Conservation (phyloP, 1,140 invertebrate species). For the Trichonephila clavipes region DNA sequence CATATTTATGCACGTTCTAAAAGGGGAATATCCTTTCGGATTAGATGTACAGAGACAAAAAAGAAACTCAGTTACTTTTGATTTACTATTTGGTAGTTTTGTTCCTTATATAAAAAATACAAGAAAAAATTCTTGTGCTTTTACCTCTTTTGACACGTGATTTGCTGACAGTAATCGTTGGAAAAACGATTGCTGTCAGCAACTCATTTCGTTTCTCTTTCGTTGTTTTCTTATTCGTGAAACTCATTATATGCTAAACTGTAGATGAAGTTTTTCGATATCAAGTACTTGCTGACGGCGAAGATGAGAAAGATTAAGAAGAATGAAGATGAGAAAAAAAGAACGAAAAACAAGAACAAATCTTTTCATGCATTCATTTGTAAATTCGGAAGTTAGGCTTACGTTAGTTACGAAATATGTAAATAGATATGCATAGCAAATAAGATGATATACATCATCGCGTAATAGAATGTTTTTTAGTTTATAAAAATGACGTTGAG, state of each 20-base stretch:
- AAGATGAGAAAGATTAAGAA: neutral
- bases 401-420: too few species aligned
- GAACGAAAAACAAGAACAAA: too few species aligned
- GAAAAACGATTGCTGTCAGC: neutral
- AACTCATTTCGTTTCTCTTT: neutral
- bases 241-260: neutral
- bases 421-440: too few species aligned
- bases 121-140: neutral
- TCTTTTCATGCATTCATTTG: too few species aligned
- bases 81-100: neutral
- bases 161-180: neutral
- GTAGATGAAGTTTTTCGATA: neutral
- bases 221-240: neutral
- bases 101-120: neutral
- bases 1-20: neutral
- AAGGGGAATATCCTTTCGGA: neutral
- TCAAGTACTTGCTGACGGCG: neutral
- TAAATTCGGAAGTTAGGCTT: too few species aligned
- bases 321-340: neutral
- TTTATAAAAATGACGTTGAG: too few species aligned
- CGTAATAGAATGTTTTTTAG: too few species aligned
- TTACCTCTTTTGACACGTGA: neutral
- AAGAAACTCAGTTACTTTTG: neutral
- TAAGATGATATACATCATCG: too few species aligned
- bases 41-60: too few species aligned